These are phyloP conservation scores for Meiosimyza platycephala DNA, from an alignment of 2,888 invertebrate species.

Conservation along the genomic window DNA sequence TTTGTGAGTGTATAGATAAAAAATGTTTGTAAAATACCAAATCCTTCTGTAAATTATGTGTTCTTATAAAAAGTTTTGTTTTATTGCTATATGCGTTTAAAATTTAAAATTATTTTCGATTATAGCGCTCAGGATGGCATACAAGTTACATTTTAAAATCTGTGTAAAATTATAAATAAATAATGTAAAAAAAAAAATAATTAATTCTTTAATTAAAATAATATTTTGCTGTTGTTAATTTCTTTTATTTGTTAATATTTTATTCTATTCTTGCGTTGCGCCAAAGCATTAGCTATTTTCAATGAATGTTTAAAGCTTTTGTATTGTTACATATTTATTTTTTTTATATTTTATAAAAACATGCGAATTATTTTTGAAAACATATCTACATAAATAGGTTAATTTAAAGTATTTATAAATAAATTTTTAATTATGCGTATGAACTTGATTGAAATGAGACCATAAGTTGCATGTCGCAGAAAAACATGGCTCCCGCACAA, in stretches of 20 bases:
- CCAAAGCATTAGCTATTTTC: too few species aligned
- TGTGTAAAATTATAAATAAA: too few species aligned
- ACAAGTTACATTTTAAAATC: too few species aligned
- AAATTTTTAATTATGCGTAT: too few species aligned
- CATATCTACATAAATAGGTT: constrained; percentile 9
- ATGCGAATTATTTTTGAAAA: constrained; percentile 5
- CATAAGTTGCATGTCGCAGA: too few species aligned
- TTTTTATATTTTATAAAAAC: background rate
- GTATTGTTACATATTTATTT: background rate
- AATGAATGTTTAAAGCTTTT: constrained; percentile 35
- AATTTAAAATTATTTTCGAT: too few species aligned
- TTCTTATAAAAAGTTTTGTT: constrained; percentile 18
- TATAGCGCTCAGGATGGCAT: too few species aligned
- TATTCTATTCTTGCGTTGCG: background rate
- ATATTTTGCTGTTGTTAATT: background rate
- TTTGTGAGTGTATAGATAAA: constrained; percentile 43
- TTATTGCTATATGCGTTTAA: background rate
- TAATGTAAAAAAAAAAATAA: too few species aligned
- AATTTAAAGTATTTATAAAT: background rate
- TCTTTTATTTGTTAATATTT: background rate
- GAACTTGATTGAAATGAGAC: too few species aligned
- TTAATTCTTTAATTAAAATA: background rate
- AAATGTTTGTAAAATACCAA: constrained; percentile 40
- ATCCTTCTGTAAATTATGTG: constrained; percentile 63
- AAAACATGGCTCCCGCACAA: too few species aligned